phyloP scores from a whole-genome alignment of 2,888 invertebrate species.

The Stegana nigrithorax region DNA sequence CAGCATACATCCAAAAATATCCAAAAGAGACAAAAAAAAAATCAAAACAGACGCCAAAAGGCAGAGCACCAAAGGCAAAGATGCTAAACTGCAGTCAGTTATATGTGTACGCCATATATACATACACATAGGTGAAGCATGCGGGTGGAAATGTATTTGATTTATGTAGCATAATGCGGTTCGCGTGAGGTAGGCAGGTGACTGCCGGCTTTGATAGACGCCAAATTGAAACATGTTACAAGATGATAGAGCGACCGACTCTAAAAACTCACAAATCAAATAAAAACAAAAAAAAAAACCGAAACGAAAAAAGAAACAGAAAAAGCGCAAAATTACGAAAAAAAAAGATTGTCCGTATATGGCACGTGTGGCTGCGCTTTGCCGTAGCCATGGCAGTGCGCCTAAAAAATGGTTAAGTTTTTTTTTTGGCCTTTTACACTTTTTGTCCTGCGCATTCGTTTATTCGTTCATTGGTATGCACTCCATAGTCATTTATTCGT shows the following conservation, averaged over 20 bases:
- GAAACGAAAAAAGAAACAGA: no score
- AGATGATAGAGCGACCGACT: slow-evolving; percentile 46
- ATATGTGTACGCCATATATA: no score
- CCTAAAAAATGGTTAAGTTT: no score
- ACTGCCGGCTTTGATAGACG: slow-evolving; percentile 46
- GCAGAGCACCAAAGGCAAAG: slow-evolving; percentile 38
- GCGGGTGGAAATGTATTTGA: not conserved
- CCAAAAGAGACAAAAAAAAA: no score
- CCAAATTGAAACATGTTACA: slow-evolving; percentile 54
- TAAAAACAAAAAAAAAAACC: not conserved
- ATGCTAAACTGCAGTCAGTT: slow-evolving; percentile 53
- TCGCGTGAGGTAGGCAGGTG: not conserved
- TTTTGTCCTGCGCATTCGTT: slow-evolving; percentile 30
- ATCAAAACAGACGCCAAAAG: slow-evolving; percentile 14
- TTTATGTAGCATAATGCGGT: no score
- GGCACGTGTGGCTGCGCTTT: no score
- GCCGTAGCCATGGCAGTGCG: not conserved
- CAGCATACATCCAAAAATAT: no score
- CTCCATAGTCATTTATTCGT: slow-evolving; percentile 54
- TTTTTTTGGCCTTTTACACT: slow-evolving; percentile 48
- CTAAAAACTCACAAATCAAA: not conserved
- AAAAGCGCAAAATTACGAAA: no score
- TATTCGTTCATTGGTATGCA: slow-evolving; percentile 27
- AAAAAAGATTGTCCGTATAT: no score
- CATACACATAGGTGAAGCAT: no score